phyloP scores from a whole-genome alignment of 2,888 invertebrate species.

The Clivina fossor region DNA sequence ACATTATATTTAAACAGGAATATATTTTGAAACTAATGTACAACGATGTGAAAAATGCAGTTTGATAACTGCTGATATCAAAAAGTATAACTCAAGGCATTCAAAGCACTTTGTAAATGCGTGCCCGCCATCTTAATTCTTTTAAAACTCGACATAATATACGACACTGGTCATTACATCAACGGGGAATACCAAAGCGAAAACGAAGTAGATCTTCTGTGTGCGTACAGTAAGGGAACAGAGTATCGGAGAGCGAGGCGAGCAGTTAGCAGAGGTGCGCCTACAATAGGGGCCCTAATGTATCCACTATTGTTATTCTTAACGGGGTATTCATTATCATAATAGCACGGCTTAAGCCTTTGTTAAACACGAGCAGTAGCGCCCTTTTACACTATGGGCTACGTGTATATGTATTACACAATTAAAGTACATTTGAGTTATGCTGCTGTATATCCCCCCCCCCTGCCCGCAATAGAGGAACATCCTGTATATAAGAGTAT shows the following conservation, averaged over 20 bases:
- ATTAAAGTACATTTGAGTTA: slow-evolving; percentile 16
- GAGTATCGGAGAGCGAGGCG: background rate
- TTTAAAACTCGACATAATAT: slow-evolving; percentile 24
- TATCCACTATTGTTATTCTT: slow-evolving; percentile 33
- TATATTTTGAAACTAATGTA: too few species aligned
- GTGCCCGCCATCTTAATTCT: slow-evolving; percentile 23
- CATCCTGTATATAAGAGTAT: too few species aligned
- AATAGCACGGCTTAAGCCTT: slow-evolving; percentile 33
- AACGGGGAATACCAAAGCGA: background rate
- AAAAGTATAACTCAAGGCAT: background rate
- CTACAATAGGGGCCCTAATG: slow-evolving; percentile 30
- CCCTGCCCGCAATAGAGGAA: too few species aligned
- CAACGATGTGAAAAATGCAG: too few species aligned
- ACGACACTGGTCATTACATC: slow-evolving; percentile 24
- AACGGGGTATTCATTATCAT: slow-evolving; percentile 33
- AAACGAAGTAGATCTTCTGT: background rate
- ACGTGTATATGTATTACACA: too few species aligned
- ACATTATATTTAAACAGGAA: too few species aligned
- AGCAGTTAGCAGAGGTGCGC: slow-evolving; percentile 9
- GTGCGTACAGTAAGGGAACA: background rate
- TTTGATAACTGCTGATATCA: slow-evolving; percentile 14
- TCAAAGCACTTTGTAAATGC: slow-evolving; percentile 21
- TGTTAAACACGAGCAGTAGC: slow-evolving; percentile 31
- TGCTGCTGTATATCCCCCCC: too few species aligned
- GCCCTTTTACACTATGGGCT: slow-evolving; percentile 19